These are phyloP conservation scores for Pyrocephalus nanus DNA, from an alignment of 2,797 vertebrate genomes.

Conservation along the genomic window DNA sequence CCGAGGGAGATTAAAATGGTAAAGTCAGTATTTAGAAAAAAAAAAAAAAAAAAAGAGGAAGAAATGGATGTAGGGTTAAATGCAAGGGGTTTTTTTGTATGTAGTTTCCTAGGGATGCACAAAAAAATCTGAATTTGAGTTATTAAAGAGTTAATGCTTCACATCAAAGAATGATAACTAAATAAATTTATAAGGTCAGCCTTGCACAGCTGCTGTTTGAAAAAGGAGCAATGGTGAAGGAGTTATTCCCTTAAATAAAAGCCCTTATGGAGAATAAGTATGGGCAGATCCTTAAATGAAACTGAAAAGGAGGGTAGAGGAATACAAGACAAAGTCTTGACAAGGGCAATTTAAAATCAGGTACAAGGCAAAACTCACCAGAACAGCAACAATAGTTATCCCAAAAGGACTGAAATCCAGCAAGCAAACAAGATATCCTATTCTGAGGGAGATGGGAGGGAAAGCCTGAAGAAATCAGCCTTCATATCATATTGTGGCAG, in stretches of 20 bases:
- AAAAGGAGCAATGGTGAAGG: neutral
- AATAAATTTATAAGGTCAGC: neutral
- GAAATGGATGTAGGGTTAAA: neutral
- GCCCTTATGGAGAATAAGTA: neutral
- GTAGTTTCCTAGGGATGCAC: too few species aligned
- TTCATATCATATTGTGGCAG: neutral
- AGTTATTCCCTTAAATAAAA: neutral
- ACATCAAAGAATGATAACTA: neutral
- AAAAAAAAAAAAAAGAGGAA: neutral
- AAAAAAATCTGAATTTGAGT: neutral
- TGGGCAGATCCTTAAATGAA: neutral
- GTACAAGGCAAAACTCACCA: neutral
- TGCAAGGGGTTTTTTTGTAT: fast-evolving
- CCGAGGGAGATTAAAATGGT: neutral
- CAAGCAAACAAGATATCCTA: neutral
- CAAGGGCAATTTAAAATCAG: neutral
- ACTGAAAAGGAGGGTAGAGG: neutral
- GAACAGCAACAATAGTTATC: neutral
- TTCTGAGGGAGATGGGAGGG: neutral
- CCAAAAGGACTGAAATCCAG: neutral
- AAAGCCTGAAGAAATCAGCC: neutral
- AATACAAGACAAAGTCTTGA: neutral
- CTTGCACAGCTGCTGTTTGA: neutral
- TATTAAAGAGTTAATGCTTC: neutral
- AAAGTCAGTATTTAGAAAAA: neutral